These are phyloP conservation scores for Melinaea marsaeus DNA, from an alignment of 2,888 invertebrate species.

Conservation along the genomic window DNA sequence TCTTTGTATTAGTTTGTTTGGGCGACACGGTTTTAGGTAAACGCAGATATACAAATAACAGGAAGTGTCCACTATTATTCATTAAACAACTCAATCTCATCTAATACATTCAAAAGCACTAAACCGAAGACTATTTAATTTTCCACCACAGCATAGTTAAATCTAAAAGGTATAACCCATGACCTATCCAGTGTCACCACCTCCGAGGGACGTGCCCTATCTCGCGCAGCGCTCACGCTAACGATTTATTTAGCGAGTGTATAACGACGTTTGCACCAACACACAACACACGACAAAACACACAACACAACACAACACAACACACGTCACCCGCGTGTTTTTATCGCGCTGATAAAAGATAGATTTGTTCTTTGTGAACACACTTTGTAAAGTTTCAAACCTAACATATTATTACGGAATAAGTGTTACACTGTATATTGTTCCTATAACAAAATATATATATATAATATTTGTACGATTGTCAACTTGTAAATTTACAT, in stretches of 20 bases:
- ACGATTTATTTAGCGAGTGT: slow-evolving; percentile 73
- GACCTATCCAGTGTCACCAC: slow-evolving; percentile 46
- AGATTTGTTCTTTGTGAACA: slow-evolving; percentile 2
- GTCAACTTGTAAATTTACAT: no score
- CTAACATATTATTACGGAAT: background rate
- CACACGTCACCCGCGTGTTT: slow-evolving; percentile 61
- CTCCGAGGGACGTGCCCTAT: slow-evolving; percentile 64
- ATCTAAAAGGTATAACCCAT: background rate
- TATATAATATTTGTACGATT: no score
- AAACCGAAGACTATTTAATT: no score
- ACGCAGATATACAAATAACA: slow-evolving; percentile 20
- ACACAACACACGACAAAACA: slow-evolving; percentile 55
- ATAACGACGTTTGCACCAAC: slow-evolving; percentile 73
- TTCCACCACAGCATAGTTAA: background rate
- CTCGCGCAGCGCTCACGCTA: slow-evolving; percentile 61
- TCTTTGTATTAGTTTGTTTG: slow-evolving; percentile 67
- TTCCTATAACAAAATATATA: background rate
- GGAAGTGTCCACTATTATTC: slow-evolving; percentile 11
- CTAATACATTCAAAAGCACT: background rate
- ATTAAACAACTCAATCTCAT: background rate
- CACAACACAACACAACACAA: slow-evolving; percentile 44
- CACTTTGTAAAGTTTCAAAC: background rate
- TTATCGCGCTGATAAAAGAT: slow-evolving; percentile 44
- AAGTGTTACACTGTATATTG: background rate
- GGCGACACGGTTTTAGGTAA: slow-evolving; percentile 44